Evolutionary conservation across 2,797 vertebrate genomes (phyloP).

Genomic region (Ataeniobius toweri): DNA sequence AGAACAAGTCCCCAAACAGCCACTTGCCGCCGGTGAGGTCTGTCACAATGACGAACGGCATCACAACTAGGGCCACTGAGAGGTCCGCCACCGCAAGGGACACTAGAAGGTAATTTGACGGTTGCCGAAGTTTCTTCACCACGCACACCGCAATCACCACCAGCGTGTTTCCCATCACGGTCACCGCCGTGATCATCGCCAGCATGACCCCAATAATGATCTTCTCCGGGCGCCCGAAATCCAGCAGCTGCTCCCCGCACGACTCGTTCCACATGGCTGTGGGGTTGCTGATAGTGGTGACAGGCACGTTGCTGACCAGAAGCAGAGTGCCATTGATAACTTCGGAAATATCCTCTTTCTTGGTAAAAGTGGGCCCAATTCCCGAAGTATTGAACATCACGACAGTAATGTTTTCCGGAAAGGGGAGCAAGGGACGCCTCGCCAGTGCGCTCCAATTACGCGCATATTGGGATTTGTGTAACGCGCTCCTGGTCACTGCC

Average conservation of each 20-base stretch:
- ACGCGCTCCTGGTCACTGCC: conserved; percentile 49
- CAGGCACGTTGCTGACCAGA: conserved; percentile 61
- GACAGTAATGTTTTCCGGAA: conserved; percentile 55
- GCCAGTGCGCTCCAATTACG: conserved; percentile 74
- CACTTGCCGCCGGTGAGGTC: conserved; percentile 85
- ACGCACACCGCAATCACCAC: conserved; percentile 85
- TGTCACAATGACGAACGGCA: conserved; percentile 87
- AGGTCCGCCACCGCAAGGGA: conserved; percentile 84
- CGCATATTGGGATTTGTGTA: conserved; percentile 74
- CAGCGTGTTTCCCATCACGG: conserved; percentile 85
- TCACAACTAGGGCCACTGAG: conserved; percentile 82
- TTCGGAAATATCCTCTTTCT: conserved; percentile 74
- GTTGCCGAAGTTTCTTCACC: conserved; percentile 85
- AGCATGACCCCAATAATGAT: conserved; percentile 82
- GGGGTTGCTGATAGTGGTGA: conserved; percentile 54
- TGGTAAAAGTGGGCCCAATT: conserved; percentile 73
- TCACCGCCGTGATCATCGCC: conserved; percentile 82
- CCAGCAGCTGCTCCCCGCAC: conserved; percentile 78
- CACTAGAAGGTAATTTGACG: conserved; percentile 85
- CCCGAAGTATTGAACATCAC: conserved; percentile 85
- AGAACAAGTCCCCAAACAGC: conserved; percentile 86
- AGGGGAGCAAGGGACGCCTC: conserved; percentile 72
- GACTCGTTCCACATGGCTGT: conserved; percentile 78
- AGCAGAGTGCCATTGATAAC: conserved; percentile 79
- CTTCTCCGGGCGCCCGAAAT: conserved; percentile 80